A percentile compares a stretch with the other conserved stretches of the same genome.
Conservation (phyloP, 2,113 vertebrate genomes). For the Rhagologus leucostigma region DNA sequence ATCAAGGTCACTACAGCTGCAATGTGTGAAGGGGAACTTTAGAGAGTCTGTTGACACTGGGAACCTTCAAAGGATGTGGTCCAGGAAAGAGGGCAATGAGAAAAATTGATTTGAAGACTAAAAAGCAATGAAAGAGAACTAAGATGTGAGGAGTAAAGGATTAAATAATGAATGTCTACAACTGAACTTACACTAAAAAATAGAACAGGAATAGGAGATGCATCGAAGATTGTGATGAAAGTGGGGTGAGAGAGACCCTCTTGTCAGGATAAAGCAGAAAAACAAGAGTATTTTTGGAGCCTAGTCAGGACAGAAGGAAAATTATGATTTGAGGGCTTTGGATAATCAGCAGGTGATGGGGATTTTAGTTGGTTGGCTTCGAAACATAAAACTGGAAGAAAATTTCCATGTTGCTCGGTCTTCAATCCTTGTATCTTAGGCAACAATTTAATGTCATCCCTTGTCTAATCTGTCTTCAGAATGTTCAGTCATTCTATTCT, state of each 20-base stretch:
- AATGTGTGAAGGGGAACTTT: neutral
- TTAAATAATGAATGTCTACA: neutral
- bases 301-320: neutral
- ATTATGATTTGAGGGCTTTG: neutral
- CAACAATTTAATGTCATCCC: neutral
- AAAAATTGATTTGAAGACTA: neutral
- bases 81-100: neutral
- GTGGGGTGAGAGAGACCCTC: neutral
- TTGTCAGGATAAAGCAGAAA: neutral
- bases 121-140: neutral
- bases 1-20: neutral
- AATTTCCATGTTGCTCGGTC: neutral
- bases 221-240: neutral
- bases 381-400: neutral
- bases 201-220: neutral
- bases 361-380: neutral
- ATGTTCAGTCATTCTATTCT: neutral
- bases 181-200: neutral
- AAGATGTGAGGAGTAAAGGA: neutral
- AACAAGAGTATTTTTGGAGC: neutral
- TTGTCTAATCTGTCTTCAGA: neutral
- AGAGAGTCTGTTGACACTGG: neutral
- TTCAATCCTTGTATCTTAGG: neutral
- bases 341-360: neutral
- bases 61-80: neutral